These are phyloP conservation scores for Acheta domesticus DNA, from an alignment of 2,888 invertebrate species.

Conservation along the genomic window DNA sequence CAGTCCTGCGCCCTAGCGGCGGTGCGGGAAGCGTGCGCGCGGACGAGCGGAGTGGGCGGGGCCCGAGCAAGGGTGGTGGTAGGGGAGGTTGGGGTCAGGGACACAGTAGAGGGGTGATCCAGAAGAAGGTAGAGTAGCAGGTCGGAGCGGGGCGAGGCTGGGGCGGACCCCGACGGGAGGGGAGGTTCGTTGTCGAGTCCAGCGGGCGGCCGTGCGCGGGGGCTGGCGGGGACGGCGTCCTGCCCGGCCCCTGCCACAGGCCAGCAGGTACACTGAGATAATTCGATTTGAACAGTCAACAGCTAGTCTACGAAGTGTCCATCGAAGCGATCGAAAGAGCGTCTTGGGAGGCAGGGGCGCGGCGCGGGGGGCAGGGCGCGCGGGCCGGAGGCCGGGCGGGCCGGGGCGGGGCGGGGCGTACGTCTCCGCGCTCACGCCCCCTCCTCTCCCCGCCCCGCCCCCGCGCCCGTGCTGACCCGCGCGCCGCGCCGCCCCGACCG, in stretches of 20 bases:
- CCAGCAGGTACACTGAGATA: slow-evolving; percentile 18
- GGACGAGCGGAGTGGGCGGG: not conserved
- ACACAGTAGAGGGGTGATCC: too few species aligned
- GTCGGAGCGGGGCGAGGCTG: too few species aligned
- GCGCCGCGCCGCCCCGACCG: not conserved
- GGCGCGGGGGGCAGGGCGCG: not conserved
- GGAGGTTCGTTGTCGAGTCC: slow-evolving; percentile 8
- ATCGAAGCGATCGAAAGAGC: slow-evolving; percentile 8
- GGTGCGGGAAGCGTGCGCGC: not conserved
- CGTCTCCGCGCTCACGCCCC: not conserved
- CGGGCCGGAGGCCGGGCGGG: not conserved
- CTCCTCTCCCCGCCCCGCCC: not conserved
- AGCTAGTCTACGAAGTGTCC: slow-evolving; percentile 18
- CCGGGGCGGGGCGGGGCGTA: not conserved
- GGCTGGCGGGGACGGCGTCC: not conserved
- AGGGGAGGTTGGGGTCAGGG: too few species aligned
- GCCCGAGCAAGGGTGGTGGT: too few species aligned
- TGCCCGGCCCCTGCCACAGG: slow-evolving; percentile 5
- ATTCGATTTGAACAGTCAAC: slow-evolving; percentile 10
- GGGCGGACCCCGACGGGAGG: too few species aligned
- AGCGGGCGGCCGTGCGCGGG: slow-evolving; percentile 4
- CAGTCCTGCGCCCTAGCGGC: not conserved
- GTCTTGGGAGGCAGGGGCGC: not conserved
- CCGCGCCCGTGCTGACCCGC: not conserved
- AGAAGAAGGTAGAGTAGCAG: too few species aligned